Base-by-base conservation (phyloP, 2,113 vertebrate genomes). In the Xenopus tropicalis region DNA sequence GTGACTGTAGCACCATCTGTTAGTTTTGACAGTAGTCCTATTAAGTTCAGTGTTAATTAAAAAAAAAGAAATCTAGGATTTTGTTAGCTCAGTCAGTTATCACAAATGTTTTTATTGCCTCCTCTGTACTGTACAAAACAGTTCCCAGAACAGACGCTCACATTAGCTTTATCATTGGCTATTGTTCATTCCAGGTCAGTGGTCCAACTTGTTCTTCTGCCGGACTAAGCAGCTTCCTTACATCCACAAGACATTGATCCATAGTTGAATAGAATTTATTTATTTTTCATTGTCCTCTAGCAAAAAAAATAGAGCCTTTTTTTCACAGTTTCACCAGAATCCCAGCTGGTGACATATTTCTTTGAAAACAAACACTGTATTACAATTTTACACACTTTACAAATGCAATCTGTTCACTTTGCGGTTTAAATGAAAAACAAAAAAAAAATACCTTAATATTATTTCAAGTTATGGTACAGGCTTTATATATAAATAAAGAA, bases 341-440 rank as follows among this genome's bases (percentile, higher is more conserved):
- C 46, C 73, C 73, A 76, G 73, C 73, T 76, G 73, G 73, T 69
- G 69, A 37, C 20, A n/a, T 63, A 23, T 48, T 68, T 61, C 14
- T 61, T 71, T 71, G 37, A 71, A 62, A 71, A 48, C 73, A 76
- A 69, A 48, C 44, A 66, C 64, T 66, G 64, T 69, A 63, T 69
- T 56, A 69, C 20, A 59, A 23, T 59, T 59, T 59, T 59, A 59
- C 66, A 62, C 62, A 66, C 21, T 69, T 61, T 69, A 76, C 61
- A 69, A 69, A 69, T 56, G 21, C 1, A 61, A 62, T 67, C 17
- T 46, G 54, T 59, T 66, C 46, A 48, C n/a, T 58, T 59, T 46
- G 43, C 24, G n/a, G 42, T 37, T 66, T 17, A 48, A 46, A 66
- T n/a, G 25, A 23, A 23, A 54, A 63, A 37, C 29, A 5, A 37